Conservation (phyloP, 2,888 invertebrate genomes). For the Nezara viridula region DNA sequence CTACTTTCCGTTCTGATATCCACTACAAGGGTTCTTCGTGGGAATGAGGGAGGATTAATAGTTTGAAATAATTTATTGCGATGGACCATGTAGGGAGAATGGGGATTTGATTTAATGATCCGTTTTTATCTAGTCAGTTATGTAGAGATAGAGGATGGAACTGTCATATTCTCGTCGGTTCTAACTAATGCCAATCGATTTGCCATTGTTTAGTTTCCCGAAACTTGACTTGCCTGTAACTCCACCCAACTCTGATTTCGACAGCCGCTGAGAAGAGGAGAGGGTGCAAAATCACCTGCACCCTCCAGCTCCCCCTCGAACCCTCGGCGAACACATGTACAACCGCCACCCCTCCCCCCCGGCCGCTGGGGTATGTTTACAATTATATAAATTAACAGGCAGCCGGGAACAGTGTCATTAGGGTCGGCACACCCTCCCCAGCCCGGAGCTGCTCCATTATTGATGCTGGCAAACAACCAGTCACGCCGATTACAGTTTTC, state of each 20-base stretch:
- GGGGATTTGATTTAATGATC: not conserved
- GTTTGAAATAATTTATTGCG: not conserved
- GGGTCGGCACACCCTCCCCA: not conserved
- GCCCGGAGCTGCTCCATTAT: not conserved
- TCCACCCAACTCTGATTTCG: slow-evolving; percentile 29
- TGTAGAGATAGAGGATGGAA: not conserved
- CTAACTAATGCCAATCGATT: not conserved
- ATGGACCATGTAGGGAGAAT: not conserved
- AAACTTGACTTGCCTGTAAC: not conserved
- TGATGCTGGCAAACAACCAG: slow-evolving; percentile 42
- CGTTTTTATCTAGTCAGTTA: not conserved
- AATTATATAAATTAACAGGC: slow-evolving; percentile 48
- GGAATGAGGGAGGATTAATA: not conserved
- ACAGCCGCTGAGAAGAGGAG: slow-evolving; percentile 8
- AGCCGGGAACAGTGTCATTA: slow-evolving; percentile 23
- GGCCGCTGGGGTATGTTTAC: not conserved
- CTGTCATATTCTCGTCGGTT: not conserved
- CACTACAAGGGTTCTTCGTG: not conserved
- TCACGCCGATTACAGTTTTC: slow-evolving; percentile 47
- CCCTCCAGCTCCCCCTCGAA: not conserved
- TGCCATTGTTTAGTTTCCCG: not conserved
- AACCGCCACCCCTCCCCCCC: not conserved
- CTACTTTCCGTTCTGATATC: not conserved
- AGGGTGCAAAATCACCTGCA: slow-evolving; percentile 48
- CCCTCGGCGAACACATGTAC: not conserved